Conservation (phyloP, 2,113 vertebrate genomes). For the Heptranchias perlo region DNA sequence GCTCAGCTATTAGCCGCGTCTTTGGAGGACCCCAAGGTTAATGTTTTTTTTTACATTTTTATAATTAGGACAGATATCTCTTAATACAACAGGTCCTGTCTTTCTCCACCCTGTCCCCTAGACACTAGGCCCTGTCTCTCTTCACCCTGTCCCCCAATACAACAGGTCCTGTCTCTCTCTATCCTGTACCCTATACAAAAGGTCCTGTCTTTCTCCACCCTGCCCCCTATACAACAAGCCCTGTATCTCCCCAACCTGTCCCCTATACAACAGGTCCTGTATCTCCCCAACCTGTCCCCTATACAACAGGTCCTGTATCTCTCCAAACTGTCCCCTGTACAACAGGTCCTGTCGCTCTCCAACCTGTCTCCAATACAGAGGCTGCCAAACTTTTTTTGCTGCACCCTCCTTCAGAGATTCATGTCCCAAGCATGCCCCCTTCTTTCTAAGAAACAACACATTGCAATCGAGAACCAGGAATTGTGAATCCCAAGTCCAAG, state of each 20-base stretch:
- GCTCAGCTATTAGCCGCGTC: not conserved
- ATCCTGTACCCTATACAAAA: too few relatives aligned
- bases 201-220: too few relatives aligned
- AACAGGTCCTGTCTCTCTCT: too few relatives aligned
- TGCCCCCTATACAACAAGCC: too few relatives aligned
- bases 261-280: too few relatives aligned
- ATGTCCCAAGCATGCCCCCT: not conserved
- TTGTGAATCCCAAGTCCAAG: not conserved
- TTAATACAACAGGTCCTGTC: not conserved
- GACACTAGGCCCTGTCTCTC: too few relatives aligned
- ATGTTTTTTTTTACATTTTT: not conserved
- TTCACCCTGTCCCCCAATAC: too few relatives aligned
- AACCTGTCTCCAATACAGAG: not conserved
- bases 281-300: too few relatives aligned
- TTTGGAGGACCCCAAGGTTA: not conserved
- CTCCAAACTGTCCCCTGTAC: too few relatives aligned
- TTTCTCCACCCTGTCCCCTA: not conserved
- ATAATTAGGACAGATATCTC: not conserved
- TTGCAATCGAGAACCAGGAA: not conserved
- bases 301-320: too few relatives aligned
- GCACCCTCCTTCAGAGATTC: not conserved
- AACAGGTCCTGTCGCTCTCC: not conserved
- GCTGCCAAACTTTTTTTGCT: not conserved
- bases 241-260: too few relatives aligned
- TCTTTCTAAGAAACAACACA: not conserved